phyloP scores from a whole-genome alignment of 2,113 vertebrate genomes.

The Menura novaehollandiae region DNA sequence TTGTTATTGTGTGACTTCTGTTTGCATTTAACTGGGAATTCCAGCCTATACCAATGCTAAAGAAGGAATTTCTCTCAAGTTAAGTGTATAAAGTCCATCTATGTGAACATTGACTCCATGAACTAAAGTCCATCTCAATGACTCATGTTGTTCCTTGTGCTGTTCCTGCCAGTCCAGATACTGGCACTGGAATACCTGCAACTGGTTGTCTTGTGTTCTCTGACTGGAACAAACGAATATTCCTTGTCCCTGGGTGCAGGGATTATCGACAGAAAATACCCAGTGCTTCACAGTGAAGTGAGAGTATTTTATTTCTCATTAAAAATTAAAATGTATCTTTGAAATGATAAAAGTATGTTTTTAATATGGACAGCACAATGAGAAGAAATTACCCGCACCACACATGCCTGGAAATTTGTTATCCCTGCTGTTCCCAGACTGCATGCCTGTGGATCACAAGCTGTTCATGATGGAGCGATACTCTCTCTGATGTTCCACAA shows the following conservation, averaged over 20 bases:
- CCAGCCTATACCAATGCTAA: background rate
- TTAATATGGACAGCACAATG: background rate
- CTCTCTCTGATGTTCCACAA: slow-evolving; percentile 88
- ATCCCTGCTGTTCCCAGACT: background rate
- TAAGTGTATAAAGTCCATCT: background rate
- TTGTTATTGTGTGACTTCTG: slow-evolving; percentile 34
- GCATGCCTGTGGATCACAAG: background rate
- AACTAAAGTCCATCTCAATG: background rate
- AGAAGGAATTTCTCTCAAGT: background rate
- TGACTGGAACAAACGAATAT: background rate
- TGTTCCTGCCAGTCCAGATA: background rate
- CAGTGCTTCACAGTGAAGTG: background rate
- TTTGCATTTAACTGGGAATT: slow-evolving; percentile 40
- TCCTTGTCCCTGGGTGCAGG: background rate
- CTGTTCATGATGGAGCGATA: slow-evolving; percentile 85
- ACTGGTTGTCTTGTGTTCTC: background rate
- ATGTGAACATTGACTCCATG: fast-evolving
- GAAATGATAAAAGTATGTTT: background rate
- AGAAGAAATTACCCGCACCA: background rate
- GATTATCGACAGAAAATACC: background rate
- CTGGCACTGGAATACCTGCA: background rate
- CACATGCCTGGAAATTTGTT: background rate
- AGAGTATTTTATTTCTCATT: slow-evolving; percentile 30
- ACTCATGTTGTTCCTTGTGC: background rate
- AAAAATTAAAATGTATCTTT: background rate